A percentile compares a stretch with the other conserved stretches of the same genome.
Evolutionary conservation across 2,113 vertebrate genomes (phyloP).

Genomic region (Nibea albiflora): DNA sequence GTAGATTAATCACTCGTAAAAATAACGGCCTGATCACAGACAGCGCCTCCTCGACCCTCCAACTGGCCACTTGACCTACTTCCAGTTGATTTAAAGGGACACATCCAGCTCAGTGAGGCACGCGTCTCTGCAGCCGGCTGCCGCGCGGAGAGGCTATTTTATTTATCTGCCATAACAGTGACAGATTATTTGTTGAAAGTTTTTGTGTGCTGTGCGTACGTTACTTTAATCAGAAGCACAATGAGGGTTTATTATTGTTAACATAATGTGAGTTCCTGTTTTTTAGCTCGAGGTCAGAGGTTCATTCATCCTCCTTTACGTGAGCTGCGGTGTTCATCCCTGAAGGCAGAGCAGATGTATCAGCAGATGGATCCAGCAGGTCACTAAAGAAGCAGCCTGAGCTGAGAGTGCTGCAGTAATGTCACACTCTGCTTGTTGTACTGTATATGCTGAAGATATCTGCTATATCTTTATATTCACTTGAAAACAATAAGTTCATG

Average conservation of each 20-base stretch:
- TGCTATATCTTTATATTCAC: background rate
- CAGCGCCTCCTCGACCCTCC: conserved; percentile 17
- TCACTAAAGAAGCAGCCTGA: background rate
- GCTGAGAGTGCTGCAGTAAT: background rate
- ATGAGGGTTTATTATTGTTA: background rate
- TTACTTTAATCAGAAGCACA: conserved; percentile 17
- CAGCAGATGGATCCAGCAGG: conserved; percentile 68
- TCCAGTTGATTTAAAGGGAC: conserved; percentile 65
- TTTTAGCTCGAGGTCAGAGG: conserved; percentile 39
- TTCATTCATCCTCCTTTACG: background rate
- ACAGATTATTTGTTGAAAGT: background rate
- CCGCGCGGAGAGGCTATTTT: background rate
- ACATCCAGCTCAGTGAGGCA: conserved; percentile 58
- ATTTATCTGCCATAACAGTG: background rate
- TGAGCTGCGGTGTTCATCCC: conserved; percentile 49
- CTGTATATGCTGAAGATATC: background rate
- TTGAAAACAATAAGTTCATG: background rate
- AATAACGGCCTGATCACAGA: background rate
- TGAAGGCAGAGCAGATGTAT: conserved; percentile 65
- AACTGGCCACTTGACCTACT: conserved; percentile 68
- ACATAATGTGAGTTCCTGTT: background rate
- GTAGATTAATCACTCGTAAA: background rate
- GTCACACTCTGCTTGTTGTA: background rate
- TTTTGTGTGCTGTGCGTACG: background rate
- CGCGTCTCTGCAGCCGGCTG: conserved; percentile 9